Base-by-base conservation (phyloP, 2,888 invertebrate species). In the Megamerina dolium region DNA sequence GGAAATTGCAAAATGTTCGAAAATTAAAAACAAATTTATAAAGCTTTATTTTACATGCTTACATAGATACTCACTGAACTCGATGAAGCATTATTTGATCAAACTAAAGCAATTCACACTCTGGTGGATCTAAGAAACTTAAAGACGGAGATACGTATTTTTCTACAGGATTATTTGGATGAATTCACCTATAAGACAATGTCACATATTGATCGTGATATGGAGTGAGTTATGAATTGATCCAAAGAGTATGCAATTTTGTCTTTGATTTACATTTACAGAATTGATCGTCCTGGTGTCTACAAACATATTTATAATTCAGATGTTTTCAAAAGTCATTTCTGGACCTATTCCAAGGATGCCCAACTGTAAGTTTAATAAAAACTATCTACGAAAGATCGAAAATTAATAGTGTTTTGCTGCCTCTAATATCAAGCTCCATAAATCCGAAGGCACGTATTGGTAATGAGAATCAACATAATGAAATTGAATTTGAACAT, bases 401-500 rank as follows among this genome's bases (percentile, higher is more conserved):
- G n/a, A n/a, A n/a, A n/a, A n/a, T n/a, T n/a, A n/a, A n/a, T n/a
- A n/a, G n/a, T n/a, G n/a, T n/a, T n/a, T n/a, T n/a, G n/a, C n/a
- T n/a, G n/a, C n/a, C n/a, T n/a, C 10, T 5, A 2, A 35, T 14
- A 20, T 6, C 5, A 19, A 62, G 63, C 5, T 59, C 60, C 9
- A 45, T 63, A 3, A 61, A 58, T 47, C 63, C 65, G 10, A 68
- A 68, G 34, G 59, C 61, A 0, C 59, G 63, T 8, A 61, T 63
- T 61, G 73, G 58, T 37, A 73, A 50, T 18, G 66, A 61, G 41
- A 53, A 53, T 6, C 54, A 54, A 1, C 70, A 74, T 43, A 66
- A 73, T 6, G 72, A 74, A 50, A 66, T 77, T 3, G 63, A 69
- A 13, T 76, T 77, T 50, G 61, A 70, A 2, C 59, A 69, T 10